phyloP scores from a whole-genome alignment of 2,797 vertebrate genomes.

The Cyprinella venusta region DNA sequence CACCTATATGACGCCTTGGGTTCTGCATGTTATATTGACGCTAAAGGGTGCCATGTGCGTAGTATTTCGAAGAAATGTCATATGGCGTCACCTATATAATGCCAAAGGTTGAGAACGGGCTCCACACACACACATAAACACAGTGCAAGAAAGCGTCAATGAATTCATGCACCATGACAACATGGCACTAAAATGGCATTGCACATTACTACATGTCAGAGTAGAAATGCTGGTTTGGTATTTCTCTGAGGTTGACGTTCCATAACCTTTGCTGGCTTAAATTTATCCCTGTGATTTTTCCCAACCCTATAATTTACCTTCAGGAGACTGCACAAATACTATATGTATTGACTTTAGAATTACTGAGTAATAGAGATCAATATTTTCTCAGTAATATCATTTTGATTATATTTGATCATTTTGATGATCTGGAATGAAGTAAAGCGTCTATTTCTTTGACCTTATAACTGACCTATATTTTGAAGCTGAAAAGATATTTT shows the following conservation, averaged over 20 bases:
- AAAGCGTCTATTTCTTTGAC: not conserved
- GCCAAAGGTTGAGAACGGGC: too few relatives aligned
- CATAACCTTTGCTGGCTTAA: not conserved
- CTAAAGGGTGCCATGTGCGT: too few relatives aligned
- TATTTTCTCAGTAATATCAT: not conserved
- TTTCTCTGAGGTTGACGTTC: not conserved
- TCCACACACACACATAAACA: too few relatives aligned
- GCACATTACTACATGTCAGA: not conserved
- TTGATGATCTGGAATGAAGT: not conserved
- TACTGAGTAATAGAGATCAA: not conserved
- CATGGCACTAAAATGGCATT: not conserved
- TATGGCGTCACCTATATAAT: too few relatives aligned
- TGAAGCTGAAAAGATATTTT: not conserved
- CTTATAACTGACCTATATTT: constrained; percentile 5
- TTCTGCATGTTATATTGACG: too few relatives aligned
- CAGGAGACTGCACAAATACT: not conserved
- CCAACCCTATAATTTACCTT: not conserved
- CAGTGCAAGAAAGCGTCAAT: too few relatives aligned
- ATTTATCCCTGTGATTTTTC: not conserved
- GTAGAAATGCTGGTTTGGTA: not conserved
- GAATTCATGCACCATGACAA: too few relatives aligned
- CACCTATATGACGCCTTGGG: too few relatives aligned
- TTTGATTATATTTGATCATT: not conserved
- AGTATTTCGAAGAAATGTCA: too few relatives aligned
- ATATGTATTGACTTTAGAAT: not conserved